Base-by-base conservation (phyloP, 2,113 vertebrate genomes). In the Ameiurus melas region DNA sequence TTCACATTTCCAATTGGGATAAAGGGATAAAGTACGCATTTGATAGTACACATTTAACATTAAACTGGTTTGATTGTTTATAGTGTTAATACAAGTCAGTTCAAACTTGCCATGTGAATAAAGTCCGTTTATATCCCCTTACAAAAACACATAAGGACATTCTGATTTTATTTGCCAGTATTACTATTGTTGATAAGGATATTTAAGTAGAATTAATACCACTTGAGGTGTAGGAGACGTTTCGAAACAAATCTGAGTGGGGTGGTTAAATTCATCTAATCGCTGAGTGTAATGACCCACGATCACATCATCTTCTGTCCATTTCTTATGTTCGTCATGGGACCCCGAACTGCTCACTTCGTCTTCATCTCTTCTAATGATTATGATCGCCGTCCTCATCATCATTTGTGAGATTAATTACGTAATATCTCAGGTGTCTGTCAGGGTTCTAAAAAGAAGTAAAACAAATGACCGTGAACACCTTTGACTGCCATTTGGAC, bases 301-400 rank as follows among this genome's bases (percentile, higher is more conserved):
- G 39, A 39, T 10, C 87, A 85, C 82, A 77, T 81, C 55, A 30
- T 84, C 20, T 7, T 39, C 53, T 68, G n/a, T 53, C 30, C 14
- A 55, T 64, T 55, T 62, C 82, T 78, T 78, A 30, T 20, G 20
- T 55, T 47, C 25, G 82, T 22, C 16, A 17, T 19, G 36, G 71
- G 70, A 84, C 71, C n/a, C 36, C 20, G 25, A 51, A 3, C 43
- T 58, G 62, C n/a, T 22, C 60, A 68, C 71, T 66, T 51, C 33
- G 62, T 86, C 82, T 77, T 68, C 81, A 84, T 88, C 27, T 84
- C 20, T 77, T 33, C 55, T 84, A 77, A 84, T 85, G 58, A 78
- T 53, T 27, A 85, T 85, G 82, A 85, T 68, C 33, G 3, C 51
- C 6, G 17, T 39, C 30, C 17, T 78, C 68, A 16, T 73, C 81